Conservation (phyloP, 2,888 invertebrate genomes). For the Lasioglossum villosulum region DNA sequence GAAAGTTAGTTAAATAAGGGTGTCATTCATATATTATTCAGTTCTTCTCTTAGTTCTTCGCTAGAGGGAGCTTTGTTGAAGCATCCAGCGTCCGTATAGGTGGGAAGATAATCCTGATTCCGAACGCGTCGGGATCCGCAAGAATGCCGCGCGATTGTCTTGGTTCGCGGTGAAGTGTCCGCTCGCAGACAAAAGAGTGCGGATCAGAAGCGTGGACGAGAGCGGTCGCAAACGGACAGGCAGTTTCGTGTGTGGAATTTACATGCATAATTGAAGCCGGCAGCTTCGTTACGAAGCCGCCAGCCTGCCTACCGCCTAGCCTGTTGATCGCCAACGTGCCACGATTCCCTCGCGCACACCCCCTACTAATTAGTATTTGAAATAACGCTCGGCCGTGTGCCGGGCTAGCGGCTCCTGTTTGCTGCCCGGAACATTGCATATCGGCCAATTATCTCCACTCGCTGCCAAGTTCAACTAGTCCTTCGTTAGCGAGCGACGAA, state of each 20-base stretch:
- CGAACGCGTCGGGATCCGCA: background rate
- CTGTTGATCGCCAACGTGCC: conserved; percentile 60
- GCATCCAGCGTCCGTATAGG: background rate
- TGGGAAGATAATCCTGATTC: background rate
- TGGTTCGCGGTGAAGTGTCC: background rate
- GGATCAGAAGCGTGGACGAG: conserved; percentile 24
- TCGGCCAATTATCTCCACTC: conserved; percentile 59
- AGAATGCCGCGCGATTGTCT: background rate
- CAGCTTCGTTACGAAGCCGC: conserved; percentile 61
- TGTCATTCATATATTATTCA: too few relatives aligned
- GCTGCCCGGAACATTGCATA: conserved; percentile 38
- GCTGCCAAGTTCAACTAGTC: conserved; percentile 39
- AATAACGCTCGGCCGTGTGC: conserved; percentile 50
- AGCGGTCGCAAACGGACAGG: background rate
- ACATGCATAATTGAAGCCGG: conserved; percentile 66
- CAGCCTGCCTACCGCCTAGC: conserved; percentile 32
- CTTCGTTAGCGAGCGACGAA: conserved; percentile 27
- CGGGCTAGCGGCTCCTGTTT: conserved; percentile 33
- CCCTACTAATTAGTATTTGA: conserved; percentile 64
- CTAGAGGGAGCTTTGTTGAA: background rate
- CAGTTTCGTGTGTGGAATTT: conserved; percentile 52
- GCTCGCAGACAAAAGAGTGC: conserved; percentile 28
- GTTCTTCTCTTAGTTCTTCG: too few relatives aligned
- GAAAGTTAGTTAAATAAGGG: too few relatives aligned
- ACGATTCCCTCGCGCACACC: conserved; percentile 50